Evolutionary conservation across 1,140 invertebrate species (phyloP), one percentile per base, ranked within the genome.

Genomic region (Rhynchophorus ferrugineus): DNA sequence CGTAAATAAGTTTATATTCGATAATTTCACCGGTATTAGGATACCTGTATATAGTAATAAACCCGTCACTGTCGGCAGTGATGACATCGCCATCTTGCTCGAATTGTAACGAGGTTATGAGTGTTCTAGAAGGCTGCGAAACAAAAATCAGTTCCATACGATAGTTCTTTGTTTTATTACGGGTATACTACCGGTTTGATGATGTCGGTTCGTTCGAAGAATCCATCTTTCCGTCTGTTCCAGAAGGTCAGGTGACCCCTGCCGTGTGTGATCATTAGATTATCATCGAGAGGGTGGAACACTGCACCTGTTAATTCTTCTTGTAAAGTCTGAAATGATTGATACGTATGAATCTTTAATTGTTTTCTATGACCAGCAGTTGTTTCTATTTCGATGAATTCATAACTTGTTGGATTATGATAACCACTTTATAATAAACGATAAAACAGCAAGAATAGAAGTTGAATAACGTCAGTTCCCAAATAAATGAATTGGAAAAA

Each of bases 211-310:
- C 87, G 77, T 69, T 90, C 87, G 56, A 91, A 91, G 69, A 89
- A 89, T 14, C 88, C 88, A 66, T 91, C 88, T 71, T 90, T 90
- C 44, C 87, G 74, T 50, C 88, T 74, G 58, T 89, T 91, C 92
- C 92, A 96, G 69, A 95, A 95, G 0, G 89, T 85, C 34, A 97
- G 73, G 71, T 95, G 91, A 3, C 89, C 87, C 63, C 91, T 90
- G 6, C 94, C 94, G 63, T 92, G 91, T 0, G 90, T 94, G 41
- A 97, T 90, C 43, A 97, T 80, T 9, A 91, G 76, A 73, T 94
- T 94, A 67, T 94, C 89, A 62, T 96, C 92, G 5, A 89, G 72
- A 0, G 93, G 93, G 73, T 96, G 91, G 69, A 95, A 96, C 2
- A 89, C 87, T 1, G 88, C 89, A 0, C 90, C 91, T 0, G 87